Conservation (phyloP, 37 sponge, comb jelly and placozoan species). For the Haliclona indistincta region DNA sequence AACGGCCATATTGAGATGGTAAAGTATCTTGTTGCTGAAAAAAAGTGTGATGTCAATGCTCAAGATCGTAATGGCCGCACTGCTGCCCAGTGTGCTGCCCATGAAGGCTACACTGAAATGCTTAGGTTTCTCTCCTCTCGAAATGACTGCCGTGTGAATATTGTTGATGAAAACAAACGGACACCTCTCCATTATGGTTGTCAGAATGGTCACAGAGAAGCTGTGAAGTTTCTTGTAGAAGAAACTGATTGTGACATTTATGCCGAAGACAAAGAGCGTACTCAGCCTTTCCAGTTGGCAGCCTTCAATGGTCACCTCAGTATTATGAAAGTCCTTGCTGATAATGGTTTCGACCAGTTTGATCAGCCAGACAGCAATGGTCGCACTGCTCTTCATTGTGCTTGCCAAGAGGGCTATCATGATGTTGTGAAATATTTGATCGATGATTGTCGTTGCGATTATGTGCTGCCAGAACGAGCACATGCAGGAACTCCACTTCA, state of each 20-base stretch:
- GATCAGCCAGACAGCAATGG: conserved; percentile 24
- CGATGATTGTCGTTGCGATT: background rate
- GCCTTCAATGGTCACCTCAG: conserved; percentile 31
- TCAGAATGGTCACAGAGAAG: conserved; percentile 37
- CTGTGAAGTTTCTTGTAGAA: conserved; percentile 22
- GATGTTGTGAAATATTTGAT: conserved; percentile 44
- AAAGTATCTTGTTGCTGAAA: conserved; percentile 38
- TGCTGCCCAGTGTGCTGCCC: conserved; percentile 42
- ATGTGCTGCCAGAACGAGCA: background rate
- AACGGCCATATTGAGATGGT: conserved; percentile 32
- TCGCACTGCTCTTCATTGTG: conserved; percentile 61
- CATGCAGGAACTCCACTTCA: conserved; percentile 41
- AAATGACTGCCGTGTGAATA: conserved; percentile 16
- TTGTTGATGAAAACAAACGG: conserved; percentile 17
- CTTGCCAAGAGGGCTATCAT: conserved; percentile 61
- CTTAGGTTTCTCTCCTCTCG: conserved; percentile 21
- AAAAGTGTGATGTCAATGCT: conserved; percentile 16
- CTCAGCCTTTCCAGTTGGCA: conserved; percentile 33
- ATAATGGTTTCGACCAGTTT: background rate
- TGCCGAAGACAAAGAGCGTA: conserved; percentile 29
- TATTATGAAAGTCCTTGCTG: conserved; percentile 22
- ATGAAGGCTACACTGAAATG: conserved; percentile 34
- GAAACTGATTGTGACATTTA: conserved; percentile 8
- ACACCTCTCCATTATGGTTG: conserved; percentile 43
- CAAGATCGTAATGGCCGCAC: conserved; percentile 50